phyloP scores from a whole-genome alignment of 2,113 vertebrate genomes.

The Vicugna pacos region DNA sequence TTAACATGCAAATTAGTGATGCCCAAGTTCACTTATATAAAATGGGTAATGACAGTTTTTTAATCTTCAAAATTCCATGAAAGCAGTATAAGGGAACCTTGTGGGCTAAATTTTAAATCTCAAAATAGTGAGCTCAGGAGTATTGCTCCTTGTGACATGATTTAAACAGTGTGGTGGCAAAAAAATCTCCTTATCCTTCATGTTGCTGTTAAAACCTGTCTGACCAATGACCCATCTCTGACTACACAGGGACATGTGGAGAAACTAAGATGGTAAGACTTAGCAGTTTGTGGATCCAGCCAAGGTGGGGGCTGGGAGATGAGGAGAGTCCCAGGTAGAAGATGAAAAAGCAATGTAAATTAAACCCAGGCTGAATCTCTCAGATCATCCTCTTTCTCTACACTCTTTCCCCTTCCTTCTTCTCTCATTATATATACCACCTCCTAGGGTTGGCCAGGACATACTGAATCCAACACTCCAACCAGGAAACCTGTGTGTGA shows the following conservation, averaged over 20 bases:
- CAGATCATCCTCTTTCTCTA: neutral
- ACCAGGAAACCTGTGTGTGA: neutral
- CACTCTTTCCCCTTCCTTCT: neutral
- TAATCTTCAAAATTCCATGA: conserved; percentile 38
- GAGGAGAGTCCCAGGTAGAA: neutral
- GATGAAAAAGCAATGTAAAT: conserved; percentile 29
- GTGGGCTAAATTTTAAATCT: neutral
- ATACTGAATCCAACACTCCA: neutral
- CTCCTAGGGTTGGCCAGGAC: neutral
- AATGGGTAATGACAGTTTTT: conserved; percentile 3
- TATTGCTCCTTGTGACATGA: neutral
- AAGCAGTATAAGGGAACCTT: neutral
- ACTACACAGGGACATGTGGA: neutral
- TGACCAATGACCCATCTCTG: neutral
- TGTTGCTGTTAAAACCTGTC: conserved; percentile 23
- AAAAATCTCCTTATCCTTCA: conserved; percentile 19
- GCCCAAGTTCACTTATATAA: neutral
- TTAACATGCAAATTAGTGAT: neutral
- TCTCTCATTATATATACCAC: neutral
- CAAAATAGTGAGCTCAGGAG: neutral
- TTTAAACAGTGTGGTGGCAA: neutral
- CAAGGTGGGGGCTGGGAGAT: neutral
- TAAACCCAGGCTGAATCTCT: neutral
- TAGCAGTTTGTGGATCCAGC: neutral
- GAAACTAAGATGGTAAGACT: neutral